Base-by-base conservation (phyloP, 2,888 invertebrate genomes). In the Prenolepis imparis region DNA sequence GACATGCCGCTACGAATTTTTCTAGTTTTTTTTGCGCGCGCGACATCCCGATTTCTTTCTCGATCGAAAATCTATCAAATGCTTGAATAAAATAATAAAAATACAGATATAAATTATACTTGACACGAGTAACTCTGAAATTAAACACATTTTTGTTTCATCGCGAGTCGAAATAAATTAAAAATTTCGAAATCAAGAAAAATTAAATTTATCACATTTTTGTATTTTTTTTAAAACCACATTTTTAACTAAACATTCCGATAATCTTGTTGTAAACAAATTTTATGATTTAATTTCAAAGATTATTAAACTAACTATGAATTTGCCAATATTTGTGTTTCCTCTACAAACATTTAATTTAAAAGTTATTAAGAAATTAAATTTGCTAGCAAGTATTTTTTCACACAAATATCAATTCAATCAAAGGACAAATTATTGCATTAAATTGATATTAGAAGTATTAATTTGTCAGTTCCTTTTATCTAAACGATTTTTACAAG, bases 1-100 rank as follows among this genome's bases (percentile, higher is more conserved):
- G 44, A 59, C 78, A 80, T 77, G 74, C 21, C 24, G 28, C 18
- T 21, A 59, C n/a, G 44, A 36, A 80, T 80, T 67, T n/a, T 72
- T 67, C 52, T 15, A 18, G 12, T 52, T 44, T 18, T 44, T 32
- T 63, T 32, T 67, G 57, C 59, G 11, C 15, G 36, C 81, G 70
- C 36, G 32, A 3, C 39, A 67, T 67, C 39, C 55, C 77, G 28
- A 67, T 77, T 77, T 67, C 57, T 18, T 59, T 48, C 18, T 44
- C 59, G 28, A 70, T 32, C 70, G 44, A 70, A 67, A 77, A 67
- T 36, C 52, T 52, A 75, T 75, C 28, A 18, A 18, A 12, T n/a
- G 0, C n/a, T 28, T 41, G 11, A 68, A 41, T 28, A 15, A 77
- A 39, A 57, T 52, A 55, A n/a, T 9, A 39, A 0, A 39, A 24